Base-by-base conservation (phyloP, 2,888 invertebrate genomes). In the Synergus itoensis region DNA sequence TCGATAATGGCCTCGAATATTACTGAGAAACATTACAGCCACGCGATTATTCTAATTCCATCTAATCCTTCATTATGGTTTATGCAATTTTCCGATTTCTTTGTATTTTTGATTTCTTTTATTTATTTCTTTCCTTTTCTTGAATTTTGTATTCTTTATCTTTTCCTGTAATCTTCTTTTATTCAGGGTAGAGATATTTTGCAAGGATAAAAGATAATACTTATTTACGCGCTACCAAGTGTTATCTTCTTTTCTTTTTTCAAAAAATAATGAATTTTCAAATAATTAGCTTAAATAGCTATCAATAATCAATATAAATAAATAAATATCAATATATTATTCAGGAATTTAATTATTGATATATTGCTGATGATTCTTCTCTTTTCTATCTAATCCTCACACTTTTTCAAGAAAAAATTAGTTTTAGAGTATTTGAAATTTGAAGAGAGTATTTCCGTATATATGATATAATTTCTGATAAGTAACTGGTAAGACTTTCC, bases 1-100 rank as follows among this genome's bases (percentile, higher is more conserved):
- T 73, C 76, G 86, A 87, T 87, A 86, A 81, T 69, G 69, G 69
- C 48, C 48, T 69, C 69, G 69, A 69, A 69, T 69, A 69, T 69
- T 69, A 16, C 69, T 48, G 9, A 48, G 48, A 36, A 69, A 69
- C 11, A 48, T 69, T 48, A 69, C 69, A 16, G 43, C 67, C 67
- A 69, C 48, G 36, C 69, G 48, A 45, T 28, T 45, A 67, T 57
- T 57, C 57, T 57, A 57, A 62, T 62, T 62, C 28, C 11, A 62
- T 48, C 45, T 48, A 69, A 69, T 69, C 48, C n/a, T 36, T 48
- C 14, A 48, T 48, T 48, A 69, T 69, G 48, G 45, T 69, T 45
- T 53, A 69, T 69, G 48, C 48, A 53, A 69, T 69, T 69, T 69
- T n/a, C 48, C 8, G 36, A 48, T 48, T 69, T 69, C 48, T 67